Conservation (phyloP, 2,797 vertebrate genomes). For the Myiotriccus ornatus region DNA sequence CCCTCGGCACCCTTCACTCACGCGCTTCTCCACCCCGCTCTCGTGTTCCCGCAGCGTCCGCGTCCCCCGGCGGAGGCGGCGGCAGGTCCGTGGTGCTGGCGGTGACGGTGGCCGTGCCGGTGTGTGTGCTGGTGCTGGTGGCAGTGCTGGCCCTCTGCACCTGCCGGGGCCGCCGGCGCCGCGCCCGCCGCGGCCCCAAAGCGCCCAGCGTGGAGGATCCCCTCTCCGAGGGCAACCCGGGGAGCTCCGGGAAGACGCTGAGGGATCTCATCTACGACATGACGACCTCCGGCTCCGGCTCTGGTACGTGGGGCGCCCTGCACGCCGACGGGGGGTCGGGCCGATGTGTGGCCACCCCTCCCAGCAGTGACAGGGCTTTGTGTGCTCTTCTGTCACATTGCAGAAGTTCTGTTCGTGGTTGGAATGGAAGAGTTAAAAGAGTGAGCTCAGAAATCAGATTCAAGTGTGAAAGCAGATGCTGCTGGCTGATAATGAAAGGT, state of each 20-base stretch:
- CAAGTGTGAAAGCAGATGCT: accelerated
- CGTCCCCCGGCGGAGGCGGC: not conserved
- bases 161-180: constrained; percentile 71
- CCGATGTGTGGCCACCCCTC: accelerated
- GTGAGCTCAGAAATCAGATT: accelerated
- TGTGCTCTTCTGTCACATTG: not conserved
- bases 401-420: accelerated
- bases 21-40: accelerated
- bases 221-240: constrained; percentile 82
- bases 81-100: constrained; percentile 61
- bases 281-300: constrained; percentile 95
- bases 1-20: accelerated
- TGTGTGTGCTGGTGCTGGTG: constrained; percentile 72
- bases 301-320: constrained; percentile 77
- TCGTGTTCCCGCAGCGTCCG: not conserved
- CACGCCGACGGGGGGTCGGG: accelerated
- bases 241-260: constrained; percentile 85
- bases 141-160: constrained; percentile 81
- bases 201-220: constrained; percentile 86
- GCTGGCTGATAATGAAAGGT: accelerated
- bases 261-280: constrained; percentile 92
- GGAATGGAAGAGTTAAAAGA: not conserved
- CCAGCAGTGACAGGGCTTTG: accelerated
- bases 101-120: constrained; percentile 74
- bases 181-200: constrained; percentile 72